Evolutionary conservation across 1,140 invertebrate genomes (phyloP), one percentile per base, ranked within the genome.

Genomic region (Schmidtea mediterranea): DNA sequence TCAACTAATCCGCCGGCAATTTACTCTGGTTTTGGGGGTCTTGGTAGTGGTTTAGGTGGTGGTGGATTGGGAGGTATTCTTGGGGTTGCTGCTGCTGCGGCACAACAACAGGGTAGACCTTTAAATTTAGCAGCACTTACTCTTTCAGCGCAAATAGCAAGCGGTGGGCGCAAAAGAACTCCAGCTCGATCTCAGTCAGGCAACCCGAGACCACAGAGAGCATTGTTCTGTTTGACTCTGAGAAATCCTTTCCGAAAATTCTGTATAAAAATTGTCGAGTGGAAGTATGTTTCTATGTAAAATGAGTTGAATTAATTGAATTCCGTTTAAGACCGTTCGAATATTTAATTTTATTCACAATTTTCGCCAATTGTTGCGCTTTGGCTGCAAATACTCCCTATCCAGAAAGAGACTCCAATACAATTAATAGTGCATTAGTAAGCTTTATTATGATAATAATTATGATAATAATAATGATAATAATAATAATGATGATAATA

Each of bases 341-440:
- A 71, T 95, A 80, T 75, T 77, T 98, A 68, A 97, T 98, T 69
- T 73, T 98, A 58, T 71, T 90, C 61, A 97, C 92, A 54, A 98
- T 98, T 66, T 94, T 95, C 71, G 84, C 86, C 51, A 98, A 98
- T 71, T 98, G 92, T 73, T 77, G 97, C 56, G 89, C 90, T 50
- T 73, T 98, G 58, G 92, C 90, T 56, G 79, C 95, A 50, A 92
- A 83, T 68, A 95, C 89, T 53, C 92, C 92, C 49, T 97, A 87
- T 72, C 92, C 92, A 19, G 75, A 74, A 62, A 75, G 78, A 56
- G 92, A 98, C 70, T 92, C 90, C 52, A 95, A 97, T 68, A 73
- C 75, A 58, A 81, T 80, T 56, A 95, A 95, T 68, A 73, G 74
- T 58, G 76, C 77, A 69, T 74, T 95, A 74, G 87, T 90, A 74